Evolutionary conservation across 2,888 invertebrate species (phyloP).

Genomic region (Himalopsyche tibetana): DNA sequence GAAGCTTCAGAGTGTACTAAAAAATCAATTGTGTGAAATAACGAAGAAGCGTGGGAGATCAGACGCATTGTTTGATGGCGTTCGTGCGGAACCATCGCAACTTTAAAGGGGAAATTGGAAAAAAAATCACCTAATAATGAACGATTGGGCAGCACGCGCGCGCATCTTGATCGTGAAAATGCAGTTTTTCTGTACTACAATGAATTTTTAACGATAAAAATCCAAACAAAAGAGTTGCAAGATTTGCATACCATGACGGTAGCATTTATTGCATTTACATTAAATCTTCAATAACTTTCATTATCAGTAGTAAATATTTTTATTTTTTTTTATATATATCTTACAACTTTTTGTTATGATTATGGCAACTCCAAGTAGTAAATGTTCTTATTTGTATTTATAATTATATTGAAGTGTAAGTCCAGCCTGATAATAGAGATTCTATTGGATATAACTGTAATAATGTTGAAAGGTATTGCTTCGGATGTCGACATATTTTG

Average conservation of each 20-base stretch:
- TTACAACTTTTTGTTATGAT: too few relatives aligned
- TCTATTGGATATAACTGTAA: too few relatives aligned
- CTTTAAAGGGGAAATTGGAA: constrained; percentile 14
- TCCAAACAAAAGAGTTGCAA: not conserved
- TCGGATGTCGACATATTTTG: too few relatives aligned
- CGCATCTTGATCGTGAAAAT: constrained; percentile 20
- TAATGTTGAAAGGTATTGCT: too few relatives aligned
- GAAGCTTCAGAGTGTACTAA: not conserved
- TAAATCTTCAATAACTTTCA: too few relatives aligned
- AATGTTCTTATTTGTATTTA: too few relatives aligned
- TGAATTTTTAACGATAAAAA: not conserved
- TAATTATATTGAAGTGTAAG: too few relatives aligned
- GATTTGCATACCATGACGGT: not conserved
- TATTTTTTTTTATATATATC: too few relatives aligned
- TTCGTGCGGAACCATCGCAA: not conserved
- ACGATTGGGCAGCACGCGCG: not conserved
- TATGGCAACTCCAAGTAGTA: too few relatives aligned
- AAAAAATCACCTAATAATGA: not conserved
- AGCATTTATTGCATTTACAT: not conserved
- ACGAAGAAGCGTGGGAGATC: not conserved
- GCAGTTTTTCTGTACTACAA: not conserved
- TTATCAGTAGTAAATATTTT: too few relatives aligned
- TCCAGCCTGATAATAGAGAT: too few relatives aligned
- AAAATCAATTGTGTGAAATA: not conserved
- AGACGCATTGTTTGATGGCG: not conserved